phyloP scores from a whole-genome alignment of 1,140 invertebrate genomes.

The Tetragnatha versicolor region DNA sequence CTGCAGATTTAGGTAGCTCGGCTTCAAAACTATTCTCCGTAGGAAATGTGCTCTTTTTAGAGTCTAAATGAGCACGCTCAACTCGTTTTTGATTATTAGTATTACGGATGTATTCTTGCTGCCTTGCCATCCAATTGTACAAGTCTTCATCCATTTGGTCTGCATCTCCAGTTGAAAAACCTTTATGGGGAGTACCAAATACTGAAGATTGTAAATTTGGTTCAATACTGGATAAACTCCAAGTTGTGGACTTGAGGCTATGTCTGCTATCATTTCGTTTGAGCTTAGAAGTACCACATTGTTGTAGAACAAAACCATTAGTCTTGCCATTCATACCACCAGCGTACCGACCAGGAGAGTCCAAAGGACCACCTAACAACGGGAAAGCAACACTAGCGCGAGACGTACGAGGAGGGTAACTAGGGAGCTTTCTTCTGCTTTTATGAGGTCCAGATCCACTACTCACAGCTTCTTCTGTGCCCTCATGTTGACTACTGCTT shows the following conservation, averaged over 20 bases:
- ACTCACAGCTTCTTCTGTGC: constrained; percentile 58
- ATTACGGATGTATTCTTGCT: constrained; percentile 72
- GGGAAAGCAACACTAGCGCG: constrained; percentile 80
- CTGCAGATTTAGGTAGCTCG: constrained; percentile 57
- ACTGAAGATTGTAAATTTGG: constrained; percentile 56
- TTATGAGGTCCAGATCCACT: constrained; percentile 56
- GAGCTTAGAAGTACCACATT: constrained; percentile 61
- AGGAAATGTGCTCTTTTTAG: constrained; percentile 69
- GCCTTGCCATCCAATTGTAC: constrained; percentile 95
- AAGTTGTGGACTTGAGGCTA: constrained; percentile 70
- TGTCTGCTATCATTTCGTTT: constrained; percentile 75
- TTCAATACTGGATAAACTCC: constrained; percentile 62
- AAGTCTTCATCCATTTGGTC: constrained; percentile 75
- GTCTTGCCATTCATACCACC: constrained; percentile 62
- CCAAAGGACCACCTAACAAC: constrained; percentile 62
- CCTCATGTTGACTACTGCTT: constrained; percentile 57
- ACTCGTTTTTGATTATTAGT: constrained; percentile 53
- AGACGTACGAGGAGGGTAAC: constrained; percentile 74
- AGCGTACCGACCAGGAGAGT: constrained; percentile 56
- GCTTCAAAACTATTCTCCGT: constrained; percentile 59
- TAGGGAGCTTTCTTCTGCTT: constrained; percentile 65
- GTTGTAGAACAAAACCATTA: constrained; percentile 62
- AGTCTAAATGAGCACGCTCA: constrained; percentile 65
- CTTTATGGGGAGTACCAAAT: constrained; percentile 58
- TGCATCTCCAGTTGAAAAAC: constrained; percentile 56